Base-by-base conservation (phyloP, 2,797 vertebrate genomes). In the Sebastes steindachneri region DNA sequence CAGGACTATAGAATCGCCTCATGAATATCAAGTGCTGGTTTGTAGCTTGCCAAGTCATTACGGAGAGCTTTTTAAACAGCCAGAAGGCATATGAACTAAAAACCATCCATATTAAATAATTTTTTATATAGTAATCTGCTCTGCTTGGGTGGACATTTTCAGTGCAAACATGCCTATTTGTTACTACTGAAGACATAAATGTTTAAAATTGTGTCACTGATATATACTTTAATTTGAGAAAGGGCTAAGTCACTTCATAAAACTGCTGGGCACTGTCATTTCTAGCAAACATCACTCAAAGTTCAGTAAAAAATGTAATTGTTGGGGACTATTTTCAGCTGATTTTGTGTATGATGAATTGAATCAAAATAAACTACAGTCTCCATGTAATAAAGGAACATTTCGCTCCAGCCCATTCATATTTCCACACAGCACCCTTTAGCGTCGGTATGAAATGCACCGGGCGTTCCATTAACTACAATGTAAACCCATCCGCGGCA, bases 11-110 rank as follows among this genome's bases (percentile, higher is more conserved):
- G 75, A 79, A 77, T 67, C 14, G 15, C 48, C 65, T 73, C 64
- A 75, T 86, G 79, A 88, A 79, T 84, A 86, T 82, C 12, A 73
- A 80, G 65, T 21, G 57, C 25, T 62, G 69, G 29, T 86, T 87
- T 88, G 74, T 79, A 77, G 79, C 73, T 76, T 69, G 78, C 80
- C 58, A 80, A 81, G 59, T 82, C 82, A 87, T 87, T 89, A 82
- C 59, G 59, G 75, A 62, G 80, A 62, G 73, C 31, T 71, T 82
- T 88, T 86, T 68, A 80, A 80, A 75, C 75, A 75, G 55, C 66
- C 79, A 78, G 80, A 83, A 75, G 75, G 68, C 59, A 21, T 64
- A 60, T 21, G 73, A 62, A 84, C 60, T 51, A 62, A 82, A 82
- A 82, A 72, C 48, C 23, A 76, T 65, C 33, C 51, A 12, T 66